Evolutionary conservation across 2,113 vertebrate genomes (phyloP).

Genomic region (Prochilodus magdalenae): DNA sequence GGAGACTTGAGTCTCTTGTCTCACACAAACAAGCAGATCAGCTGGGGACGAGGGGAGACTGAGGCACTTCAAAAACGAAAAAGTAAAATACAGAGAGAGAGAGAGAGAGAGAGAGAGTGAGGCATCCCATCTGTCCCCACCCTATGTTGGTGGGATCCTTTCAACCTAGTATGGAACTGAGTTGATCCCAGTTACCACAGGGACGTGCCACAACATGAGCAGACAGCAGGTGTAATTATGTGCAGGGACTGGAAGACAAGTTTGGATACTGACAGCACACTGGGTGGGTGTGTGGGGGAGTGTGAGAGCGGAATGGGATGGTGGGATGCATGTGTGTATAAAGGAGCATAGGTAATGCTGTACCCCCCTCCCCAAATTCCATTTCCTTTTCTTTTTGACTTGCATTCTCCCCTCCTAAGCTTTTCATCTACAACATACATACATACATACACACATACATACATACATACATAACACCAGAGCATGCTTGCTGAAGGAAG

Average conservation of each 20-base stretch:
- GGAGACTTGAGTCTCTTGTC: constrained; percentile 4
- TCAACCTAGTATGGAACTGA: background rate
- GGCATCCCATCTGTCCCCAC: background rate
- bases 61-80: background rate
- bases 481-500: no score
- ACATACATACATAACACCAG: no score
- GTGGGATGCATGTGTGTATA: background rate
- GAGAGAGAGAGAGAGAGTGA: background rate
- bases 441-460: no score
- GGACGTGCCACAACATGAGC: constrained; percentile 21
- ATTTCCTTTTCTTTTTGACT: background rate
- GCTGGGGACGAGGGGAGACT: background rate
- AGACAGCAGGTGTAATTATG: constrained; percentile 25
- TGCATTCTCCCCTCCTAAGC: no score
- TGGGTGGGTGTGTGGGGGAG: background rate
- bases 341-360: constrained; percentile 1
- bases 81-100: background rate
- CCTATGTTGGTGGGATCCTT: background rate
- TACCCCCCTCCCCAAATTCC: background rate
- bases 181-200: constrained; percentile 13
- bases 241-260: background rate
- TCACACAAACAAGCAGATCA: constrained; percentile 12
- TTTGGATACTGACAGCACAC: background rate
- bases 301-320: background rate
- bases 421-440: no score